A percentile compares a stretch with the other conserved stretches of the same genome.
Evolutionary conservation across 2,888 invertebrate genomes (phyloP).

Genomic region (Parascotia fuliginaria): DNA sequence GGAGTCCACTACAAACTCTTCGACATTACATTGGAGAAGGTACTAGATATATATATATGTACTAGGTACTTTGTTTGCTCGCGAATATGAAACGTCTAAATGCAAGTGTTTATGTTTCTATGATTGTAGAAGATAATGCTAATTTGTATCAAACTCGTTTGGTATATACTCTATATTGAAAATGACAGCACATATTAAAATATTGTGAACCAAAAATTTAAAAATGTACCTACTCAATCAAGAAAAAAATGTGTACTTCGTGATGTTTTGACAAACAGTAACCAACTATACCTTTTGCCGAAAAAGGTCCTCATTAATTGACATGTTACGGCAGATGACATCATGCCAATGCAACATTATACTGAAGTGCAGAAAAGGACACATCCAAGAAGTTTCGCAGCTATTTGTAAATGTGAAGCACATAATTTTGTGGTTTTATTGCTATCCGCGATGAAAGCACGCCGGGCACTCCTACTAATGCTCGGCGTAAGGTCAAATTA

Average conservation of each 20-base stretch:
- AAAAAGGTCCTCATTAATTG: constrained; percentile 29
- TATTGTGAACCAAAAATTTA: neutral
- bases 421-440: constrained; percentile 72
- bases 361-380: constrained; percentile 43
- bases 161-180: no score
- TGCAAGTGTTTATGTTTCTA: neutral
- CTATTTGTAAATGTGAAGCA: constrained; percentile 65
- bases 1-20: constrained; percentile 55
- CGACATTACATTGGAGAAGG: constrained; percentile 61
- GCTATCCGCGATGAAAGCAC: constrained; percentile 69
- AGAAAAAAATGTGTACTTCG: neutral
- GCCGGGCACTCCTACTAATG: constrained; percentile 71
- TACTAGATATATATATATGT: constrained; percentile 22
- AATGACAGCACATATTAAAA: neutral
- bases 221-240: neutral
- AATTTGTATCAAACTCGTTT: neutral
- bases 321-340: constrained; percentile 27
- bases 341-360: constrained; percentile 22
- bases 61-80: constrained; percentile 12
- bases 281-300: constrained; percentile 13
- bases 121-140: neutral
- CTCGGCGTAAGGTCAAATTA: constrained; percentile 77
- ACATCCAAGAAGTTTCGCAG: constrained; percentile 61
- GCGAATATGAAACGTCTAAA: constrained; percentile 23
- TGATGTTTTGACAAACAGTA: constrained; percentile 9